Evolutionary conservation across 2,113 vertebrate genomes (phyloP).

Genomic region (Scytalopus superciliaris): DNA sequence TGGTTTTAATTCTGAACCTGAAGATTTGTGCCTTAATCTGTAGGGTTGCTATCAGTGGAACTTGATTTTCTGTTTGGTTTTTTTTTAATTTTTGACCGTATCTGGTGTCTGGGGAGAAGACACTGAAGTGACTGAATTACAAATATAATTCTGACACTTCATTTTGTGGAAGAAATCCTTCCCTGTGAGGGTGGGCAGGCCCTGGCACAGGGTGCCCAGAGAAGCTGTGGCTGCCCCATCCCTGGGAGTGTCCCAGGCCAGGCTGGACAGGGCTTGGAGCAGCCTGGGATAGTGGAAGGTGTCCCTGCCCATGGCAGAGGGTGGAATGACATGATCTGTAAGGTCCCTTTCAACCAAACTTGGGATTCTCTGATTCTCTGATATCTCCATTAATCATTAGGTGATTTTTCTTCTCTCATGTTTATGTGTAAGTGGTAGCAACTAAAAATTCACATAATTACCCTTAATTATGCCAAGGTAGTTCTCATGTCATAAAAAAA

Average conservation of each 20-base stretch:
- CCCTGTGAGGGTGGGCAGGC: fast-evolving
- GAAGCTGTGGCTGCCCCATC: neutral
- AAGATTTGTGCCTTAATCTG: neutral
- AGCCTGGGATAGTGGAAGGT: fast-evolving
- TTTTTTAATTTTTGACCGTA: neutral
- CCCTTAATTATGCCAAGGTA: neutral
- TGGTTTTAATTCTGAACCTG: neutral
- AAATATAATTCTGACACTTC: neutral
- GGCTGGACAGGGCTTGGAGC: fast-evolving
- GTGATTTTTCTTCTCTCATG: neutral
- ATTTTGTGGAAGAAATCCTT: neutral
- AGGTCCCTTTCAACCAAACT: neutral
- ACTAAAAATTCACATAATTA: neutral
- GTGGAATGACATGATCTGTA: neutral
- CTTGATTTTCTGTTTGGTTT: neutral
- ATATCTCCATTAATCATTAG: neutral
- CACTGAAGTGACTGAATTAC: neutral
- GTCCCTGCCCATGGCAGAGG: neutral
- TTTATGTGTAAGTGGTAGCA: neutral
- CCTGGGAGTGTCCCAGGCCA: neutral
- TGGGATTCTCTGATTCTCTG: neutral
- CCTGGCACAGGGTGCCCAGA: neutral
- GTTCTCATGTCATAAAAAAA: neutral
- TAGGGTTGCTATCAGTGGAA: neutral
- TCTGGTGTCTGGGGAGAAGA: neutral